These are phyloP conservation scores for Drosophila lutescens DNA, from an alignment of 2,888 invertebrate genomes.

Conservation along the genomic window DNA sequence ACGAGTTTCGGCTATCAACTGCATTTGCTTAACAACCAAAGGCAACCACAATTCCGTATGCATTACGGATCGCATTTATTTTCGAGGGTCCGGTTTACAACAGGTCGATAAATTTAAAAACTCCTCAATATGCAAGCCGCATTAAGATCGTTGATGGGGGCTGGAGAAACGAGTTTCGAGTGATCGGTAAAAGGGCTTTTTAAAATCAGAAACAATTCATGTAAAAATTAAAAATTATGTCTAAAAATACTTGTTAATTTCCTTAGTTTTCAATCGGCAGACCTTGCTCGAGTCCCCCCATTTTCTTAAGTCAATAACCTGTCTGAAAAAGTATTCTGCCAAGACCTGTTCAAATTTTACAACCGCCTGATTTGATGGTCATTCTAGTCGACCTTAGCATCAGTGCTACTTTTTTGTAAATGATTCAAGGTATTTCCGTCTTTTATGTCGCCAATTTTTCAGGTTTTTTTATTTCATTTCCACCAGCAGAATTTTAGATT, in stretches of 20 bases:
- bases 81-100: constrained; percentile 62
- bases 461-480: constrained; percentile 10
- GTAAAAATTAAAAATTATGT: constrained; percentile 12
- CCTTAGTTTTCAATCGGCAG: constrained; percentile 13
- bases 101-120: constrained; percentile 46
- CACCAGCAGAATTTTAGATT: constrained; percentile 1
- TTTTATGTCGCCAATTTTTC: constrained; percentile 15
- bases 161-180: constrained; percentile 36
- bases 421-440: constrained; percentile 51
- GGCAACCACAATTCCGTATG: constrained; percentile 35
- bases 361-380: constrained; percentile 34
- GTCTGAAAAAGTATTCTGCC: not conserved
- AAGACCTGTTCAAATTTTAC: constrained; percentile 44
- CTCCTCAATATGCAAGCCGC: constrained; percentile 58
- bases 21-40: constrained; percentile 16
- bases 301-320: constrained; percentile 47
- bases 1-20: constrained; percentile 34
- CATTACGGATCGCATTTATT: constrained; percentile 26
- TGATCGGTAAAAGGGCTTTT: constrained; percentile 7
- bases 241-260: constrained; percentile 35
- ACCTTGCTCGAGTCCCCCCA: constrained; percentile 32
- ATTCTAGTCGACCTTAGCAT: constrained; percentile 48
- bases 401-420: constrained; percentile 35
- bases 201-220: not conserved
- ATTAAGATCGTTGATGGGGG: constrained; percentile 31